A percentile compares a stretch with the other conserved stretches of the same genome.
These are phyloP conservation scores for Mesoclemmys tuberculata DNA, from an alignment of 2,113 vertebrate genomes.

Conservation along the genomic window DNA sequence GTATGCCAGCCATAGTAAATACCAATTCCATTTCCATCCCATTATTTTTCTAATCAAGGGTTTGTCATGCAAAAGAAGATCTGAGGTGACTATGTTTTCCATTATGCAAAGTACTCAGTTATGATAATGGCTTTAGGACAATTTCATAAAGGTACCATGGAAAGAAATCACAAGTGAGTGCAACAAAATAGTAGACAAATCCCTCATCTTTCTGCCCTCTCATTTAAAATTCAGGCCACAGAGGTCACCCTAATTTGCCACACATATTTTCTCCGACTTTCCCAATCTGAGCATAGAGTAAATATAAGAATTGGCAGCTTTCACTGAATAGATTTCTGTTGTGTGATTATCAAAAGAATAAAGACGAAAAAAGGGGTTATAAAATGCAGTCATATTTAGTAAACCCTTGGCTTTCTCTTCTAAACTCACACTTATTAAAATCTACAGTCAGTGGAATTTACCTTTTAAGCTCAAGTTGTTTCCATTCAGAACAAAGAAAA, in stretches of 20 bases:
- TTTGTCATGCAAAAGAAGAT: slow-evolving; percentile 81
- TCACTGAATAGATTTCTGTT: slow-evolving; percentile 57
- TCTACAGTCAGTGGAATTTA: slow-evolving; percentile 70
- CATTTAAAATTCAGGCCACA: slow-evolving; percentile 69
- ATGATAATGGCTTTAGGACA: slow-evolving; percentile 75
- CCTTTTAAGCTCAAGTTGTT: slow-evolving; percentile 76
- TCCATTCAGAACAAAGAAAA: slow-evolving; percentile 76
- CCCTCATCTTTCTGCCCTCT: slow-evolving; percentile 56
- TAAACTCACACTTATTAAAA: slow-evolving; percentile 75
- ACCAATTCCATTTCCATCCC: slow-evolving; percentile 81
- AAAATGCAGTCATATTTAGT: slow-evolving; percentile 53
- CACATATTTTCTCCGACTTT: slow-evolving; percentile 61
- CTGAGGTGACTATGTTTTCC: slow-evolving; percentile 70
- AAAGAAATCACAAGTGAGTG: slow-evolving; percentile 63
- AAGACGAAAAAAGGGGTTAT: slow-evolving; percentile 55
- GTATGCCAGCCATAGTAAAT: slow-evolving; percentile 73
- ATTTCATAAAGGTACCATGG: slow-evolving; percentile 66
- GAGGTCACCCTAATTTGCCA: slow-evolving; percentile 68
- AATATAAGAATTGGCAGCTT: slow-evolving; percentile 68
- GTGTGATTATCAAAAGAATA: slow-evolving; percentile 60
- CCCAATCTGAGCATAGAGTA: slow-evolving; percentile 6
- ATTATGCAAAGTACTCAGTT: slow-evolving; percentile 77
- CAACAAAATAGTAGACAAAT: slow-evolving; percentile 53
- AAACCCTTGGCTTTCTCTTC: slow-evolving; percentile 18
- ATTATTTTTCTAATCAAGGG: slow-evolving; percentile 84